These are phyloP conservation scores for Formica aserva DNA, from an alignment of 2,888 invertebrate species.

Conservation along the genomic window DNA sequence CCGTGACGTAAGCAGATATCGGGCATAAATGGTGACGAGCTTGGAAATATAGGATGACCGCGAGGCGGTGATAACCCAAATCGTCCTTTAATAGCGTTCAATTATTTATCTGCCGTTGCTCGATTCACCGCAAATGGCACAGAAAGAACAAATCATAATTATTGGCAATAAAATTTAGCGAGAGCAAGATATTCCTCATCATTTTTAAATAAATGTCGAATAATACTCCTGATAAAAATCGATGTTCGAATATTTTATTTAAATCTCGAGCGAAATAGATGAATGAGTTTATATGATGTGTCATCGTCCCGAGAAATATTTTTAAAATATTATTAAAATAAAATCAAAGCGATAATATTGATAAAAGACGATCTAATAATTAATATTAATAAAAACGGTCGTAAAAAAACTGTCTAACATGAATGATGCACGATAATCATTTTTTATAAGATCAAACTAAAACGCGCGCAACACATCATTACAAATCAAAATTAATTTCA, in stretches of 20 bases:
- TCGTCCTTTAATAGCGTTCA: conserved; percentile 33
- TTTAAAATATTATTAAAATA: conserved; percentile 27
- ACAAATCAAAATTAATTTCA: background rate
- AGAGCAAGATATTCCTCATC: background rate
- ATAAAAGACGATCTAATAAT: background rate
- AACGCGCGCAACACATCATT: background rate
- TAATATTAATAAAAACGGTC: background rate
- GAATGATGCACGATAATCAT: background rate
- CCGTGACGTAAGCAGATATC: conserved; percentile 51
- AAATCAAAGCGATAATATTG: background rate
- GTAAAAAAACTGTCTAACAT: background rate
- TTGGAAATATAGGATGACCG: conserved; percentile 41
- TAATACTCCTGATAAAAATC: background rate
- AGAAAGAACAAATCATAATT: conserved; percentile 27
- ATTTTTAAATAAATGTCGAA: background rate
- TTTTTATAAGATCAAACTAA: background rate
- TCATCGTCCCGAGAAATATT: background rate
- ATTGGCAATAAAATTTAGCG: conserved; percentile 20
- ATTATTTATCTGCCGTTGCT: conserved; percentile 40
- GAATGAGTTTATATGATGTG: background rate
- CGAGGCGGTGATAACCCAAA: conserved; percentile 49
- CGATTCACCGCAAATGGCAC: conserved; percentile 34
- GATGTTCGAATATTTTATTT: background rate
- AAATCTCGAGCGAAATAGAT: background rate
- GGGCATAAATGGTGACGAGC: conserved; percentile 41